A percentile compares a stretch with the other conserved stretches of the same genome.
phyloP scores from a whole-genome alignment of 2,113 vertebrate species.

The Myiagra hebetior region DNA sequence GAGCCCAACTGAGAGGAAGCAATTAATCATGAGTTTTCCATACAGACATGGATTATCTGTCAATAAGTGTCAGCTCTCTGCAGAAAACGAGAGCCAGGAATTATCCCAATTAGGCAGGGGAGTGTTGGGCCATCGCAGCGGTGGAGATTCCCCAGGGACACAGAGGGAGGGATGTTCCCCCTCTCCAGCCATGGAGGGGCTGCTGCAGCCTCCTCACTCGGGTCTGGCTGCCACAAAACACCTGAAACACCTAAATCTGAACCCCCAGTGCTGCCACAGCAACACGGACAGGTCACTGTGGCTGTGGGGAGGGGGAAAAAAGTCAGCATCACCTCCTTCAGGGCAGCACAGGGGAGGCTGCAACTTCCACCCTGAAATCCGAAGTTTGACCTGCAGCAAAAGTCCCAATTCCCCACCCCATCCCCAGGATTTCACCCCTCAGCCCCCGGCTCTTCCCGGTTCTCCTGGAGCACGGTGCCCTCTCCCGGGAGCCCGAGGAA shows the following conservation, averaged over 20 bases:
- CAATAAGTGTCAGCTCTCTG: not conserved
- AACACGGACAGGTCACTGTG: not conserved
- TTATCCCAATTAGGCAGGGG: not conserved
- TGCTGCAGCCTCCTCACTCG: not conserved
- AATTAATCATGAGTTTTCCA: not conserved
- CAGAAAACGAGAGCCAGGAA: not conserved
- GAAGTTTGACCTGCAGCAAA: rapidly evolving
- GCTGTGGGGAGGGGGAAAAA: no score
- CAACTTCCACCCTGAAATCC: not conserved
- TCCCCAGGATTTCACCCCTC: rapidly evolving
- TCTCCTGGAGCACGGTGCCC: conserved; percentile 10
- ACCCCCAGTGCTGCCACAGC: not conserved
- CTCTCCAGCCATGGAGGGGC: not conserved
- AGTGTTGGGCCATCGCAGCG: not conserved
- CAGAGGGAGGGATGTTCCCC: not conserved
- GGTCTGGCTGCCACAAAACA: not conserved
- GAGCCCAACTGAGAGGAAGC: not conserved
- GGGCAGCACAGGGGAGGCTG: not conserved
- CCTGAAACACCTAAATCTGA: not conserved
- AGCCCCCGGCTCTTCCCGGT: not conserved
- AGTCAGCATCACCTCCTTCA: not conserved
- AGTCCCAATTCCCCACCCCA: rapidly evolving
- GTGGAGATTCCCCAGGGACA: not conserved
- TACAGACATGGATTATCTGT: not conserved
- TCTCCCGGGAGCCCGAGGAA: conserved; percentile 28